Conservation (phyloP, 2,888 invertebrate species). For the Nephrotoma appendiculata region DNA sequence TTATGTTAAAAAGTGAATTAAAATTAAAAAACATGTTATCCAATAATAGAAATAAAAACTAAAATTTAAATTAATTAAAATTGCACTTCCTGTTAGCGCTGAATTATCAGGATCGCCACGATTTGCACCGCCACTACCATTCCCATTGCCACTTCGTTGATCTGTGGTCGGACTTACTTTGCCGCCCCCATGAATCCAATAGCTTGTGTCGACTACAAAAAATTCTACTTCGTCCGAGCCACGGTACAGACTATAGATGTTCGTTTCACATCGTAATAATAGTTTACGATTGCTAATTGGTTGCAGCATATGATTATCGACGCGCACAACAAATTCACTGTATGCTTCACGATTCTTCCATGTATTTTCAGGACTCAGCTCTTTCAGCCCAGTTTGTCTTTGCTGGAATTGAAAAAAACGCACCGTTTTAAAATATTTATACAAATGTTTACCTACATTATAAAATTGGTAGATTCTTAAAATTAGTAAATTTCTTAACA, state of each 20-base stretch:
- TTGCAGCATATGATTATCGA: constrained; percentile 14
- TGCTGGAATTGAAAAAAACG: constrained; percentile 7
- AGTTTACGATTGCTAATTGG: constrained; percentile 10
- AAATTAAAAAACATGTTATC: neutral
- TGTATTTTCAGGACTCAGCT: neutral
- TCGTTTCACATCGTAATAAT: constrained; percentile 15
- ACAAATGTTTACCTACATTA: too few relatives aligned
- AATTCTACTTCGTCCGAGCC: constrained; percentile 13
- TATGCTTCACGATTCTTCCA: constrained; percentile 13
- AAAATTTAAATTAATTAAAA: constrained; percentile 1
- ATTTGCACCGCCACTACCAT: constrained; percentile 9
- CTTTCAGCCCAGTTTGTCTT: constrained; percentile 13
- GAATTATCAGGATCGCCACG: constrained; percentile 16
- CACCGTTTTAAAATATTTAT: too few relatives aligned
- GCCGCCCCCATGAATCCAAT: constrained; percentile 13
- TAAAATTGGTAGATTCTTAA: too few relatives aligned
- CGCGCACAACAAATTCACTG: constrained; percentile 14
- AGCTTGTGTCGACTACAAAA: constrained; percentile 12
- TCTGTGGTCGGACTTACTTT: constrained; percentile 15
- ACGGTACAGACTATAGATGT: constrained; percentile 14
- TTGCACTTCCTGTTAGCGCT: constrained; percentile 12
- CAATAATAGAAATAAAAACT: neutral
- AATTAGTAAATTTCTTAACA: too few relatives aligned
- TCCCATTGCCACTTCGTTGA: constrained; percentile 11
- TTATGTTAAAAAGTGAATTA: neutral